phyloP scores from a whole-genome alignment of 2,113 vertebrate genomes.

The Myrmecobius fasciatus region DNA sequence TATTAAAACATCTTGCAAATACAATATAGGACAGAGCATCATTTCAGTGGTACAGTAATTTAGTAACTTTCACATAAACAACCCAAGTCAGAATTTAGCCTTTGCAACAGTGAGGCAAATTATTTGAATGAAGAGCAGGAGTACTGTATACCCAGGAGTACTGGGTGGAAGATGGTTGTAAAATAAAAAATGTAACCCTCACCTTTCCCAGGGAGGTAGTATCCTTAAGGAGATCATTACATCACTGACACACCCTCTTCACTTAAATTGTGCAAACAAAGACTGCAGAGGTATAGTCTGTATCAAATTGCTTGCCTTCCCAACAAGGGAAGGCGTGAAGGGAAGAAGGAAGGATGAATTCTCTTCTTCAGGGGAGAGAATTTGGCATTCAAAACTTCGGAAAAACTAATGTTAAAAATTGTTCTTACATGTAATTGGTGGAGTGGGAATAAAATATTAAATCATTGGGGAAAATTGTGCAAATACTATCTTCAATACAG shows the following conservation, averaged over 20 bases:
- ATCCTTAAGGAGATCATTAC: neutral
- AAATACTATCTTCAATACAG: neutral
- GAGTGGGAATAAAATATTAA: neutral
- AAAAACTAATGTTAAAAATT: neutral
- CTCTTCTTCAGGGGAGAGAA: neutral
- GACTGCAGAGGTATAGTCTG: neutral
- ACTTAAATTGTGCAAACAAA: neutral
- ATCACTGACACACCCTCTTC: constrained; percentile 8
- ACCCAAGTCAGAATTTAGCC: constrained; percentile 63
- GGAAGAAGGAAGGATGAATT: too few relatives aligned
- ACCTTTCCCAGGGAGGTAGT: neutral
- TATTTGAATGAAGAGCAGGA: constrained; percentile 65
- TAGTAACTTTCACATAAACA: constrained; percentile 61
- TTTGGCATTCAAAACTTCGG: neutral
- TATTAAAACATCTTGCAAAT: constrained; percentile 71
- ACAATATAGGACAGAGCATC: constrained; percentile 62
- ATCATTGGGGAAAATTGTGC: neutral
- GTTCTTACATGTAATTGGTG: neutral
- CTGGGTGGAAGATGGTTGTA: neutral
- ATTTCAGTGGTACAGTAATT: constrained; percentile 71
- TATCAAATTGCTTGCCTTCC: neutral
- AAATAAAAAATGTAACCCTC: neutral
- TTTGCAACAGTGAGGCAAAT: constrained; percentile 66
- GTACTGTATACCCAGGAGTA: neutral
- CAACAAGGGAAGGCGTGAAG: neutral